A percentile compares a stretch with the other conserved stretches of the same genome.
Conservation (phyloP, 2,888 invertebrate species). For the Pyrochroa serraticornis region DNA sequence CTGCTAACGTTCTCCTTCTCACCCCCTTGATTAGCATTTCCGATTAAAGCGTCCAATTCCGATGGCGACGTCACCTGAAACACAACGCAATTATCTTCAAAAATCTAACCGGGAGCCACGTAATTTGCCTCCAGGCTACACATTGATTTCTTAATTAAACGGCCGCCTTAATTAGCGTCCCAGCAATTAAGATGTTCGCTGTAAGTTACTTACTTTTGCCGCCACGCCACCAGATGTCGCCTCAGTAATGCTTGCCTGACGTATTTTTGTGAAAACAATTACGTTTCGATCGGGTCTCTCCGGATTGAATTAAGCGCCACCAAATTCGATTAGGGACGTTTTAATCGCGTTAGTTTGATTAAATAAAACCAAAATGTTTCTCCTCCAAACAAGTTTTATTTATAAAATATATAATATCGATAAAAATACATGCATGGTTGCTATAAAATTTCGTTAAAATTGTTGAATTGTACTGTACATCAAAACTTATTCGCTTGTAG, state of each 20-base stretch:
- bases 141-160: no score
- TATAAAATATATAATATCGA: conserved; percentile 16
- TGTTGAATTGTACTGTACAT: background rate
- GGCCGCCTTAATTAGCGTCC: no score
- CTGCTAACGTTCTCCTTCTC: conserved; percentile 32
- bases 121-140: no score
- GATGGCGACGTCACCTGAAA: conserved; percentile 62
- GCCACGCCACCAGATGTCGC: conserved; percentile 11
- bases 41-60: conserved; percentile 66
- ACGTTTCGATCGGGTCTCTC: background rate
- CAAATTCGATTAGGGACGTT: background rate
- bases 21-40: conserved; percentile 39
- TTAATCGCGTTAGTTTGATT: background rate
- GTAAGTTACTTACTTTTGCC: conserved; percentile 16
- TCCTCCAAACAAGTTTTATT: conserved; percentile 16
- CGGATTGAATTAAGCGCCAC: background rate
- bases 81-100: conserved; percentile 7
- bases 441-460: conserved; percentile 9
- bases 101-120: background rate
- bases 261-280: background rate
- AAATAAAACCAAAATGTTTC: conserved; percentile 6
- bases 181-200: background rate
- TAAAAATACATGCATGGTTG: conserved; percentile 14
- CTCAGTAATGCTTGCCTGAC: conserved; percentile 17
- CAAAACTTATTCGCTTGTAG: background rate